Base-by-base conservation (phyloP, 2,113 vertebrate genomes). In the Poeciliopsis occidentalis region DNA sequence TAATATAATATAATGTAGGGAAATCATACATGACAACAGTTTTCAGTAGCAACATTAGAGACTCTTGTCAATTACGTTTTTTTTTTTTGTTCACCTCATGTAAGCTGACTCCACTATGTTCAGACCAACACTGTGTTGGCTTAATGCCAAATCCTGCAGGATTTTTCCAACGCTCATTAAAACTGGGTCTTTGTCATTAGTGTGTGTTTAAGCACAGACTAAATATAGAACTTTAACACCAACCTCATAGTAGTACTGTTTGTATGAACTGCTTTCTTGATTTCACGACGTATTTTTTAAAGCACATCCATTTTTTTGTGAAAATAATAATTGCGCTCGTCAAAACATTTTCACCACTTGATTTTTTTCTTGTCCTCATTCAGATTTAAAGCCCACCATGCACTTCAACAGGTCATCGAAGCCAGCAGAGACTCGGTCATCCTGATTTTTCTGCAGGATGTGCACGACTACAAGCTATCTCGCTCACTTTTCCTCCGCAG, bases 331-430 rank as follows among this genome's bases (percentile, higher is more conserved):
- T 22, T 22, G 22, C 8, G 2, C 24, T 54, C 44, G 31, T 62
- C 26, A 62, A 30, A 3, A 12, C 13, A 5, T 29, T 12, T 62
- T 62, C 3, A 44, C n/a, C 26, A 30, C 12, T 37, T 26, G 24
- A n/a, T 37, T 6, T 41, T 39, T 24, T 2, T 11, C 76, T 37
- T 66, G 2, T 41, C 15, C 60, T n/a, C 32, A 4, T 76, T 34
- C 88, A 99, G 98, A 75, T 99, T 97, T 88, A 97, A 94, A 88
- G 96, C 95, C 4, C 93, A 97, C 41, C 96, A 97, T 0, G 98
- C 97, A 19, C 87, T 96, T 81, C 96, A 96, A 75, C 96, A 98
- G 95, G 95, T 96, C 74, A 92, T 99, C 69, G 96, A 97, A 90
- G 94, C 95, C 88, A 98, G 95, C 85, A 94, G 96, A 11, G 96